Percentiles rank a stretch among this genome's conserved stretches.
phyloP scores from a whole-genome alignment of 2,113 vertebrate species.

The Athene cunicularia region DNA sequence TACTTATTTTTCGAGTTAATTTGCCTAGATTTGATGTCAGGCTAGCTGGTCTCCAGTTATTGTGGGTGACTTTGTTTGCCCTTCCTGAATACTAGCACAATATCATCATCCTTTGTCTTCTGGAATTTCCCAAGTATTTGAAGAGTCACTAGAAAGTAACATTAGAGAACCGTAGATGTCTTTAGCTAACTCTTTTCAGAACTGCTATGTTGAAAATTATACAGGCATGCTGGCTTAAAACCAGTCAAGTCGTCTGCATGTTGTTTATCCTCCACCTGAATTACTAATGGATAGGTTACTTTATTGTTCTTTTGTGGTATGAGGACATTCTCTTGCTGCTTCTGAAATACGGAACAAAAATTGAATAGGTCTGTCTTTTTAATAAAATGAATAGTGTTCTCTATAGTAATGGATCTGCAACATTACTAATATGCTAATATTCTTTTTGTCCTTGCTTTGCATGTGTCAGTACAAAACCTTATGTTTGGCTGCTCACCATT shows the following conservation, averaged over 20 bases:
- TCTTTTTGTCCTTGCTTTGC: background rate
- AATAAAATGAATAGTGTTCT: background rate
- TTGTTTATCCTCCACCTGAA: background rate
- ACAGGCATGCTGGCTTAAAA: background rate
- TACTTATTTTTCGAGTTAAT: background rate
- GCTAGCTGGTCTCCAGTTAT: background rate
- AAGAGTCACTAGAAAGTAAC: background rate
- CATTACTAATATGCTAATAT: background rate
- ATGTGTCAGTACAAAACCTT: background rate
- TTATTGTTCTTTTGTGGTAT: background rate
- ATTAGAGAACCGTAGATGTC: background rate
- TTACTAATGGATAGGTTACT: background rate
- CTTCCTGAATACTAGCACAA: background rate
- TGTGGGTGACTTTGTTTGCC: background rate
- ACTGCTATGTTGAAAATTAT: background rate
- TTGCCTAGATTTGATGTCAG: background rate
- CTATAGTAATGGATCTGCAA: background rate
- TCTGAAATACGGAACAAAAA: background rate
- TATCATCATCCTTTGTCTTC: background rate
- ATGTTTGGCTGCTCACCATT: background rate
- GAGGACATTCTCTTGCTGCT: background rate
- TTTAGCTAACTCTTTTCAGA: background rate
- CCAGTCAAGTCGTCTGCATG: background rate
- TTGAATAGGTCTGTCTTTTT: background rate
- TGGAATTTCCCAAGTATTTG: slow-evolving; percentile 3